Evolutionary conservation across 2,888 invertebrate species (phyloP), one percentile per base, ranked within the genome.

Genomic region (Diaperis boleti): DNA sequence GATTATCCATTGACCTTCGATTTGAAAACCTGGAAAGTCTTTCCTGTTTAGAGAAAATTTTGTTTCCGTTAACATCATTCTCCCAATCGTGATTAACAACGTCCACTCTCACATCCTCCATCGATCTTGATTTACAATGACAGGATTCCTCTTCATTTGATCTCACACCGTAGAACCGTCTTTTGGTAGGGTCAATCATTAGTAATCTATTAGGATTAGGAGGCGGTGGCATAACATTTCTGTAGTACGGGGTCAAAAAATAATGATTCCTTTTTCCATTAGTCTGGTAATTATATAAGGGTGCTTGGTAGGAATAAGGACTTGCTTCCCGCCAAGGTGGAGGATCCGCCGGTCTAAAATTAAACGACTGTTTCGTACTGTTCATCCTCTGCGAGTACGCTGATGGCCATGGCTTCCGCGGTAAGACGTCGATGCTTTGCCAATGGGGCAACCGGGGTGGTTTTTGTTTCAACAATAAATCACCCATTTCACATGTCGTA

Each of bases 1-100:
- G 82, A 79, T 90, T 89, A 78, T 91, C 90, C 88, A 90, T 89
- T 0, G 90, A 90, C 66, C 89, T 85, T 39, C 90, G 83, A n/a
- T 85, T 85, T 60, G 83, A 81, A 67, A 83, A 83, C 57, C 67
- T 69, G 10, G 64, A 69, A 17, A 68, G 55, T 39, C 66, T 68
- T 1, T 69, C 67, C 14, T 66, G 68, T 37, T 63, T 64, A 29
- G 14, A 31, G 1, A 82, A 82, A 44, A 84, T 83, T 7, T 85
- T 82, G 71, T 88, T 88, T 35, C 88, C 88, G 71, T 88, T 88
- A 72, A 87, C 86, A 57, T 76, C 74, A 5, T 72, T 69, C 17
- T 69, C 66, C 54, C 59, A 70, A 6, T 65, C 66, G 11, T 74
- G 65, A 59, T 84, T 83, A 73, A 87, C 86, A 42, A 88, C 83